phyloP scores from a whole-genome alignment of 1,140 invertebrate genomes.

The Aculops lycopersici region DNA sequence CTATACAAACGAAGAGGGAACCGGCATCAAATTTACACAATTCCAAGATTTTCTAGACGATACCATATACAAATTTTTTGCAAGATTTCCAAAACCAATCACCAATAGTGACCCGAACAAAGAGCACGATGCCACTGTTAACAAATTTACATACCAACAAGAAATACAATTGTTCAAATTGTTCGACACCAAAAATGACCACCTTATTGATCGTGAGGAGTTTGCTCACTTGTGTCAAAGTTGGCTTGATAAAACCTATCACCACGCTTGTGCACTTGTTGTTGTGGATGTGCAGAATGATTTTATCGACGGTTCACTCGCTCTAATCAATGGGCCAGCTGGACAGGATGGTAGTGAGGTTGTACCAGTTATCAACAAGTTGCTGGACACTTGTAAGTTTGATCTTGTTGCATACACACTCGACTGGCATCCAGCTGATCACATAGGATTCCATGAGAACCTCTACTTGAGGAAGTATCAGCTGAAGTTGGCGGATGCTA shows the following conservation, averaged over 20 bases:
- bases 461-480: constrained; percentile 27
- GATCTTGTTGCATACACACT: constrained; percentile 73
- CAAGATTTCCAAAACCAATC: too few species aligned
- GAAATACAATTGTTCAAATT: not conserved
- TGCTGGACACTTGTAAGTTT: constrained; percentile 51
- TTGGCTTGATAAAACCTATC: constrained; percentile 29
- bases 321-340: constrained; percentile 65
- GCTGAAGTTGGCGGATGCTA: not conserved
- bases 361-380: constrained; percentile 56
- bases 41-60: too few species aligned
- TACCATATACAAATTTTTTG: too few species aligned
- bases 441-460: constrained; percentile 86
- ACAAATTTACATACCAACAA: not conserved
- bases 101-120: too few species aligned
- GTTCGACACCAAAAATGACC: not conserved
- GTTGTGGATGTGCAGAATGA: constrained; percentile 94
- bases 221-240: not conserved
- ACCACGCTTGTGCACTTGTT: constrained; percentile 56
- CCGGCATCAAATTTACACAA: too few species aligned
- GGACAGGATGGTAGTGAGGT: constrained; percentile 58
- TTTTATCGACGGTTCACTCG: constrained; percentile 71
- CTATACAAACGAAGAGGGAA: too few species aligned
- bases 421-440: constrained; percentile 86
- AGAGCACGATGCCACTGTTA: not conserved
- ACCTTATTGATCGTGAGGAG: not conserved